These are phyloP conservation scores for Scaptomyza parva DNA, from an alignment of 2,888 invertebrate species.

Conservation along the genomic window DNA sequence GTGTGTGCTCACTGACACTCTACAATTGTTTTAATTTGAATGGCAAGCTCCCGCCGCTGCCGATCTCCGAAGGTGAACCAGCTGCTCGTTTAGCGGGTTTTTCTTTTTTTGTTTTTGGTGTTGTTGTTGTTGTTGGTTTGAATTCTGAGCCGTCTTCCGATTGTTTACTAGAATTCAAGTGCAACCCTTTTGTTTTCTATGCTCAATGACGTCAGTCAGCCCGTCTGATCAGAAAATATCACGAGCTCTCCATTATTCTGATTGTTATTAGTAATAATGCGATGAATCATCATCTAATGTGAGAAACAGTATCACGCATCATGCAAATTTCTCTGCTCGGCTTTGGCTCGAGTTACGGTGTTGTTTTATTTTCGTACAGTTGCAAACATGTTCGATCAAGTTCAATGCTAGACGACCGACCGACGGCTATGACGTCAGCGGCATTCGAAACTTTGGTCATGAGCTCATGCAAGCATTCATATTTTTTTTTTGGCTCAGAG, in stretches of 20 bases:
- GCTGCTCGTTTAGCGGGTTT: constrained; percentile 46
- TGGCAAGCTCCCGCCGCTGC: constrained; percentile 10
- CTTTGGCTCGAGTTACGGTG: background rate
- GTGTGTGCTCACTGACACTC: constrained; percentile 16
- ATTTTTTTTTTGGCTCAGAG: too few relatives aligned
- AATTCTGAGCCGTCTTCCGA: constrained; percentile 12
- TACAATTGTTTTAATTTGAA: constrained; percentile 54
- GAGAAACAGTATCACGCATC: background rate
- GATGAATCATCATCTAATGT: constrained; percentile 37
- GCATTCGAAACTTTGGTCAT: constrained; percentile 27
- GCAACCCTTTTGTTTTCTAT: constrained; percentile 42
- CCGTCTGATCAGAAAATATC: constrained; percentile 5
- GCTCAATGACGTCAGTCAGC: constrained; percentile 47
- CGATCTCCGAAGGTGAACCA: constrained; percentile 52
- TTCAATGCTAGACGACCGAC: constrained; percentile 36
- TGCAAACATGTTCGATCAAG: constrained; percentile 15
- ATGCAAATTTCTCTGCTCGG: background rate
- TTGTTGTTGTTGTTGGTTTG: constrained; percentile 2
- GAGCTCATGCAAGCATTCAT: constrained; percentile 31
- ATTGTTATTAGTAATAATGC: background rate
- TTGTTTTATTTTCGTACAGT: constrained; percentile 1
- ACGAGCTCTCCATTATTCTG: background rate
- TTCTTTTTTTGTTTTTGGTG: too few relatives aligned
- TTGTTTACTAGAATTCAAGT: constrained; percentile 57
- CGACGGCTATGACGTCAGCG: constrained; percentile 55